Conservation (phyloP, 1,140 invertebrate species). For the Parapsyche elsis region DNA sequence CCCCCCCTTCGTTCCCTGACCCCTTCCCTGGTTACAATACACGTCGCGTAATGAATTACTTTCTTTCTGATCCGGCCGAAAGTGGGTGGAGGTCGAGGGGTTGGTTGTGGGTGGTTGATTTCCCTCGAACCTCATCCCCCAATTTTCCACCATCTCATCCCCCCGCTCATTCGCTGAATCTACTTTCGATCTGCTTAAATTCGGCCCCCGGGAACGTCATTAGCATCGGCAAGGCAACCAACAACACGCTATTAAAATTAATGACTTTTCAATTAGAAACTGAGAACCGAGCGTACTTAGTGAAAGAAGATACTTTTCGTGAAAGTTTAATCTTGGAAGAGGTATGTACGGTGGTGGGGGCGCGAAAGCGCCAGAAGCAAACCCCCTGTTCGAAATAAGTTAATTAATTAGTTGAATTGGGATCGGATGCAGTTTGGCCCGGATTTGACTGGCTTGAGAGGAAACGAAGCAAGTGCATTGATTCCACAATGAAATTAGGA, state of each 20-base stretch:
- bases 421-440: too few relatives aligned
- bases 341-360: slow-evolving; percentile 39
- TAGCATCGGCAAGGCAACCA: slow-evolving; percentile 51
- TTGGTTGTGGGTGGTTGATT: not conserved
- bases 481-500: too few relatives aligned
- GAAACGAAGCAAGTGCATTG: too few relatives aligned
- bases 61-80: not conserved
- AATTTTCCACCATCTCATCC: not conserved
- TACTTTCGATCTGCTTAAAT: not conserved
- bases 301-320: slow-evolving; percentile 52
- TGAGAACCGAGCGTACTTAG: slow-evolving; percentile 52
- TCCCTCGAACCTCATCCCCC: not conserved
- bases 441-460: too few relatives aligned
- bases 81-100: not conserved
- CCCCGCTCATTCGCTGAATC: not conserved
- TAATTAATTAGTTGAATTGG: too few relatives aligned
- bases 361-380: not conserved
- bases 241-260: slow-evolving; percentile 57
- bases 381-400: too few relatives aligned
- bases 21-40: slow-evolving; percentile 1
- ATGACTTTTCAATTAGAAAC: slow-evolving; percentile 57
- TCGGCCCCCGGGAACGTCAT: slow-evolving; percentile 37
- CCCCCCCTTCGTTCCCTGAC: not conserved
- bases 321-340: slow-evolving; percentile 53
- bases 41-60: slow-evolving; percentile 26